These are phyloP conservation scores for Spea bombifrons DNA, from an alignment of 2,113 vertebrate species.

Conservation along the genomic window DNA sequence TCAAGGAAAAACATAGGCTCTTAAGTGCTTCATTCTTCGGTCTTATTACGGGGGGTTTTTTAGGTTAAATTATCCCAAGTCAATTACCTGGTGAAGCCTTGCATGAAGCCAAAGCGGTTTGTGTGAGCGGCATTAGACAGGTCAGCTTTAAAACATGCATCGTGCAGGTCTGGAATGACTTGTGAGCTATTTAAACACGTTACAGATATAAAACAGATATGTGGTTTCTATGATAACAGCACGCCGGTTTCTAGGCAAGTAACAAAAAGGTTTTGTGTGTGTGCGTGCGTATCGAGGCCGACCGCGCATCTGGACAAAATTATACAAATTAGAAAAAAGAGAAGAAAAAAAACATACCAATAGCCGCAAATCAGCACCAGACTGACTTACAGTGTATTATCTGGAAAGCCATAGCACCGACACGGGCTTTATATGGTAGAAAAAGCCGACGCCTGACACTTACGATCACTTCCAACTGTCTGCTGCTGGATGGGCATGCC, in stretches of 20 bases:
- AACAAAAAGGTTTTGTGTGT: conserved; percentile 23
- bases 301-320: conserved; percentile 16
- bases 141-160: background rate
- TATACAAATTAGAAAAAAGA: background rate
- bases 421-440: conserved; percentile 1
- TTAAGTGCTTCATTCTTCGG: too few species aligned
- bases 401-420: background rate
- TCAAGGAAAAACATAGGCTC: too few species aligned
- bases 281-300: conserved; percentile 12
- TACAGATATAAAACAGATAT: conserved; percentile 18
- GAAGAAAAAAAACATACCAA: conserved; percentile 1
- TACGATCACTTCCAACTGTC: background rate
- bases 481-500: background rate
- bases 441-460: background rate
- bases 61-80: background rate
- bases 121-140: background rate
- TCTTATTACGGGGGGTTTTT: too few species aligned
- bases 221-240: conserved; percentile 28
- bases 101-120: background rate
- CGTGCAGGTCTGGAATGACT: background rate
- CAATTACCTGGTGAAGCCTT: background rate
- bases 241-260: conserved; percentile 17
- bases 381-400: background rate
- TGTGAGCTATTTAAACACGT: conserved; percentile 27
- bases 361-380: conserved; percentile 40